phyloP scores from a whole-genome alignment of 2,113 vertebrate species.

The Pogonocichla stellata region DNA sequence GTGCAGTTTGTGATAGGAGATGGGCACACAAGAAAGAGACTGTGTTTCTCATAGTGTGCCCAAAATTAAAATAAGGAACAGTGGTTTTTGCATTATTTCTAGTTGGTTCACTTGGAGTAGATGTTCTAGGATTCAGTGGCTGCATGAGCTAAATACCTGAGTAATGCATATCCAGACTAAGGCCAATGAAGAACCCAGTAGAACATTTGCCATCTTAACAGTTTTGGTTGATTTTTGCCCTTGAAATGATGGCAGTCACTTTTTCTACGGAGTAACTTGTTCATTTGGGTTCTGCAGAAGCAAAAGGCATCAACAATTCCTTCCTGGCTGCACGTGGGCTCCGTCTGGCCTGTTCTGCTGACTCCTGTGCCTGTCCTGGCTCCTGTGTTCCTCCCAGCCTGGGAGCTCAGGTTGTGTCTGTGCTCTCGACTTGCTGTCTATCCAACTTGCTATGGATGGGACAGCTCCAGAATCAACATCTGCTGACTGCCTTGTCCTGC shows the following conservation, averaged over 20 bases:
- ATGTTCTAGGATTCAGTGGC: not conserved
- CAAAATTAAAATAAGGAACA: not conserved
- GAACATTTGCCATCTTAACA: not conserved
- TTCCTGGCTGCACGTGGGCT: not conserved
- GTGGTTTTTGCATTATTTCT: not conserved
- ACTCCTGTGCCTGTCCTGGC: not conserved
- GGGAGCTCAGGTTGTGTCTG: not conserved
- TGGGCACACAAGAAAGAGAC: not conserved
- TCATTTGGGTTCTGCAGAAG: not conserved
- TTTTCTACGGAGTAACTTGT: not conserved
- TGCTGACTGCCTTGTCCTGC: not conserved
- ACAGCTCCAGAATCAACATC: not conserved
- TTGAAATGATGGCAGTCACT: not conserved
- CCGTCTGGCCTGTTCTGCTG: not conserved
- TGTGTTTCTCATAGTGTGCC: not conserved
- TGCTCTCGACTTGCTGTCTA: not conserved
- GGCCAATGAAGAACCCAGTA: not conserved
- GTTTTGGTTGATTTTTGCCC: not conserved
- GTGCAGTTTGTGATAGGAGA: not conserved
- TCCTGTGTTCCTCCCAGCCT: not conserved
- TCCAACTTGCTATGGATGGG: fast-evolving
- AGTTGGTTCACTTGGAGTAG: not conserved
- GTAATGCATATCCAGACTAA: not conserved
- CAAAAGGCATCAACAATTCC: not conserved
- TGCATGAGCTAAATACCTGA: not conserved